phyloP scores from a whole-genome alignment of 2,797 vertebrate species.

The Cyprinodon diabolis region DNA sequence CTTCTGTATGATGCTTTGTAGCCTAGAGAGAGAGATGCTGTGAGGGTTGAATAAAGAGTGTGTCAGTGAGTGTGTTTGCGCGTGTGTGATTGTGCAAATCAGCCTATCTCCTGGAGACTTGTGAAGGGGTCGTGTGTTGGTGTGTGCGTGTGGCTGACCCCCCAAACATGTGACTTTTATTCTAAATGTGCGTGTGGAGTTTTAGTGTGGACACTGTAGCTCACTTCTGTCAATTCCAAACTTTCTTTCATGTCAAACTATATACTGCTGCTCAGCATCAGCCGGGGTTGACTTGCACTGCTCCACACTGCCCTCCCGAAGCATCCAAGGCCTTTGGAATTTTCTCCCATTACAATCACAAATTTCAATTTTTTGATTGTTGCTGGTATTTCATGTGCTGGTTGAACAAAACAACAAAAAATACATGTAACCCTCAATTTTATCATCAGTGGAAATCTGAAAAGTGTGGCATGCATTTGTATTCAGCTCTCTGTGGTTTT shows the following conservation, averaged over 20 bases:
- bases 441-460: background rate
- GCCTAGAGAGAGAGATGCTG: constrained; percentile 74
- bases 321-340: constrained; percentile 2
- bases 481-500: background rate
- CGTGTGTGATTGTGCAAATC: constrained; percentile 14
- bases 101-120: constrained; percentile 39
- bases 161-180: constrained; percentile 61
- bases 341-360: background rate
- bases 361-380: background rate
- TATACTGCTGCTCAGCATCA: constrained; percentile 79
- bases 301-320: constrained; percentile 56
- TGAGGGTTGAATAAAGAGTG: constrained; percentile 36
- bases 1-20: constrained; percentile 79
- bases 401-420: background rate
- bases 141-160: constrained; percentile 35
- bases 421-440: background rate
- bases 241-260: constrained; percentile 73
- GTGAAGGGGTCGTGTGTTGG: constrained; percentile 32
- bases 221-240: constrained; percentile 62
- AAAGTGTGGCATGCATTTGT: background rate
- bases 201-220: constrained; percentile 77
- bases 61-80: constrained; percentile 15
- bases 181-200: constrained; percentile 38
- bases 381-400: background rate
- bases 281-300: constrained; percentile 62